Percentiles rank a stretch among this genome's conserved stretches.
phyloP scores from a whole-genome alignment of 2,113 vertebrate species.

The Hystrix cristata region DNA sequence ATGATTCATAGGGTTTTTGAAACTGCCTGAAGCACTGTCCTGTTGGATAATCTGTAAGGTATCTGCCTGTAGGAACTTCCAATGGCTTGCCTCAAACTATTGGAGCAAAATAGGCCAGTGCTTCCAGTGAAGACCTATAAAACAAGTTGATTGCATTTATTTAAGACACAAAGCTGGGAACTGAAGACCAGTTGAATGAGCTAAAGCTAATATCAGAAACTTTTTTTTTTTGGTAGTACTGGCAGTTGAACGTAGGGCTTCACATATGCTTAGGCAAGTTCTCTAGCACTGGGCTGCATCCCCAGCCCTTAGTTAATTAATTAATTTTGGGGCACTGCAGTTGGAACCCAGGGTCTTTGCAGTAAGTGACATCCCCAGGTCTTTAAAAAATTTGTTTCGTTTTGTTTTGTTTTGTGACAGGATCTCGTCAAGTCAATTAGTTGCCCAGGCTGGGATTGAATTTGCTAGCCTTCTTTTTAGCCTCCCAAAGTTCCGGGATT shows the following conservation, averaged over 20 bases:
- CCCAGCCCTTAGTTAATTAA: not conserved
- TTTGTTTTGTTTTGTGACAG: not conserved
- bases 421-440: not conserved
- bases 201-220: not conserved
- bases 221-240: not conserved
- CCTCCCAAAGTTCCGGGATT: not conserved
- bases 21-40: not conserved
- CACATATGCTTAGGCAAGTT: not conserved
- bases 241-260: not conserved
- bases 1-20: not conserved
- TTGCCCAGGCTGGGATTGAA: not conserved
- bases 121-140: not conserved
- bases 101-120: not conserved
- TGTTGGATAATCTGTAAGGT: not conserved
- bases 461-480: not conserved
- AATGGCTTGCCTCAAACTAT: rapidly evolving
- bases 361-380: not conserved
- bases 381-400: not conserved
- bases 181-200: not conserved
- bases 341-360: not conserved
- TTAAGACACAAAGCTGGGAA: not conserved
- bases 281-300: not conserved
- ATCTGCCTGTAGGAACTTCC: not conserved
- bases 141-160: not conserved
- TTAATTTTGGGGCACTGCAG: not conserved